Evolutionary conservation across 2,888 invertebrate species (phyloP), one percentile per base, ranked within the genome.

Genomic region (Cremastobaeus sp.): DNA sequence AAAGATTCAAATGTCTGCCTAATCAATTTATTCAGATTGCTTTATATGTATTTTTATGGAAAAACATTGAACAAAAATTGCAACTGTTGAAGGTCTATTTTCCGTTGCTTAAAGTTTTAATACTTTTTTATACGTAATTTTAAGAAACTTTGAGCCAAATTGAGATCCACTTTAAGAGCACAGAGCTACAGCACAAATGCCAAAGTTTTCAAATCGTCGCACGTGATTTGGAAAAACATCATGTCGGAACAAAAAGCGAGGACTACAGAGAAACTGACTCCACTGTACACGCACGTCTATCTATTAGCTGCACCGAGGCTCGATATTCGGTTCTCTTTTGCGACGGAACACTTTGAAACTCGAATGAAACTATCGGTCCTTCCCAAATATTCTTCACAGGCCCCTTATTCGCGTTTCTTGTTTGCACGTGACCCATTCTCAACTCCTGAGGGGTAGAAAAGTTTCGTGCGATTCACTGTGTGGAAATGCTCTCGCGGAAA

Each of bases 381-480:
- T 15, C 32, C 59, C 41, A 74, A 74, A 74, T 65, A 70, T 70
- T 65, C 70, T 66, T 70, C 41, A 32, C 34, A 37, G 60, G 45
- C 39, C 66, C 62, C 52, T 71, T 66, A 66, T 75, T 75, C 70
- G 65, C 47, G 37, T 57, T 60, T 66, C 66, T 65, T 70, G 74
- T 70, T 64, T 55, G 66, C 74, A 71, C 66, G 66, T 75, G 74
- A 66, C 70, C 66, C 70, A 62, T 75, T 71, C 74, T 65, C 70
- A 71, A 62, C 60, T 50, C 70, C 66, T 55, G 52, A 14, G 30
- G 64, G 70, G 60, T 39, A 50, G 52, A 60, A 66, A 75, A 71
- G 66, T 75, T 75, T 71, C 71, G 35, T 64, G 75, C 71, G 64
- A 75, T 75, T 71, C 74, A 50, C 35, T 54, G 60, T 75, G 75